phyloP scores from a whole-genome alignment of 2,797 vertebrate genomes.

The Chromis chromis region DNA sequence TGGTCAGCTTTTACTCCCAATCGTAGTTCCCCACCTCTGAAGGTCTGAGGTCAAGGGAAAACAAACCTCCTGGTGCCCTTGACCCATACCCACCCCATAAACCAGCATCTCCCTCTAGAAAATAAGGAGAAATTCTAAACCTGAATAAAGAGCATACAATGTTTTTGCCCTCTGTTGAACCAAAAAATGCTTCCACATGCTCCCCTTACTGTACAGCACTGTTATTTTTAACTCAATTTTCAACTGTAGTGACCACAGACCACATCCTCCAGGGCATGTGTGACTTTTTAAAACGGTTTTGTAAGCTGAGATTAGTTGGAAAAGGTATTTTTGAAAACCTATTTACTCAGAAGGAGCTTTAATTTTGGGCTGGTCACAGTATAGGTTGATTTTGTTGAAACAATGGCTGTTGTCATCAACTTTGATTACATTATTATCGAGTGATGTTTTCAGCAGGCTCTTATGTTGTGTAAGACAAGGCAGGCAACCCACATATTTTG shows the following conservation, averaged over 20 bases:
- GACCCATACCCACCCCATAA: conserved; percentile 43
- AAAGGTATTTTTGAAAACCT: conserved; percentile 31
- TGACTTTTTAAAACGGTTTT: conserved; percentile 57
- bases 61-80: conserved; percentile 31
- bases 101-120: conserved; percentile 44
- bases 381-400: conserved; percentile 24
- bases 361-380: conserved; percentile 16
- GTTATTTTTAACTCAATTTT: conserved; percentile 64
- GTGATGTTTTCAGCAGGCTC: conserved; percentile 14
- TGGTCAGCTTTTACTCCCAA: conserved; percentile 53
- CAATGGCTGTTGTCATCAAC: conserved; percentile 22
- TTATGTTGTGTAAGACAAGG: conserved; percentile 8
- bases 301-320: conserved; percentile 42
- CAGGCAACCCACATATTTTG: conserved; percentile 19
- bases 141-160: conserved; percentile 36
- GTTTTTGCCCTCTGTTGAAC: conserved; percentile 37
- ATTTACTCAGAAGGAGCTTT: conserved; percentile 26
- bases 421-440: conserved; percentile 30
- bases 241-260: conserved; percentile 77
- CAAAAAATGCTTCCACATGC: conserved; percentile 75
- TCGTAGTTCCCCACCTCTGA: conserved; percentile 29
- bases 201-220: conserved; percentile 45
- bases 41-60: conserved; percentile 49
- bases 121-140: conserved; percentile 34
- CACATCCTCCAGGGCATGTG: conserved; percentile 75